These are phyloP conservation scores for Hemibagrus guttatus DNA, from an alignment of 2,797 vertebrate species.

Conservation along the genomic window DNA sequence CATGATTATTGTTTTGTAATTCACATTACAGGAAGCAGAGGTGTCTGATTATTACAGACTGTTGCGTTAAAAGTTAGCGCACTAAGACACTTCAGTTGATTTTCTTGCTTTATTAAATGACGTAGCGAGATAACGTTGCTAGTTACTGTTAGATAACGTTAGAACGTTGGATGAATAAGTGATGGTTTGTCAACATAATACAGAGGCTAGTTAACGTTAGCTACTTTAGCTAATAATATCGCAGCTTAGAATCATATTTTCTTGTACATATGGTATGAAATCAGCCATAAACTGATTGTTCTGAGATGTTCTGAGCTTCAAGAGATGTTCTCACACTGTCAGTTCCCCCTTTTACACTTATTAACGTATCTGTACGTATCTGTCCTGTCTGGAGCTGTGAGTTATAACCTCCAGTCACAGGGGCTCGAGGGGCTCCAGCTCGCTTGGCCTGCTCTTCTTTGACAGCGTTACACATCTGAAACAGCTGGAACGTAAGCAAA, in stretches of 20 bases:
- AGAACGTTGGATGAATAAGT: not conserved
- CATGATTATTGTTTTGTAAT: not conserved
- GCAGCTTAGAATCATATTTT: not conserved
- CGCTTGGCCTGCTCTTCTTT: conserved; percentile 35
- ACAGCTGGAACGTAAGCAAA: conserved; percentile 45
- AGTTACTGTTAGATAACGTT: not conserved
- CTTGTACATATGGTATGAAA: not conserved
- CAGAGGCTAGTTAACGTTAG: not conserved
- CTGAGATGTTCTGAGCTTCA: not conserved
- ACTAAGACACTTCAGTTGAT: no score
- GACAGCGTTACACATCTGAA: conserved; percentile 37
- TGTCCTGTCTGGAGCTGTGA: conserved; percentile 37
- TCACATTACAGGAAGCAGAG: not conserved
- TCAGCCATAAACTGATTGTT: not conserved
- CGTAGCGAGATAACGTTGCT: not conserved
- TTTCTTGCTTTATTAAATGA: not conserved
- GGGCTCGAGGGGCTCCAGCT: conserved; percentile 10
- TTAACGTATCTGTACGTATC: conserved; percentile 24
- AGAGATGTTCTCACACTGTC: no score
- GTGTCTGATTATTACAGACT: not conserved
- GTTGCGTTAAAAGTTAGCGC: not conserved
- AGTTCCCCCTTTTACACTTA: conserved; percentile 21
- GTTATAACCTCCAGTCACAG: conserved; percentile 29
- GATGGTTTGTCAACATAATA: not conserved
- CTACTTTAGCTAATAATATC: not conserved